Conservation (phyloP, 2,113 vertebrate genomes). For the Columba janthina region DNA sequence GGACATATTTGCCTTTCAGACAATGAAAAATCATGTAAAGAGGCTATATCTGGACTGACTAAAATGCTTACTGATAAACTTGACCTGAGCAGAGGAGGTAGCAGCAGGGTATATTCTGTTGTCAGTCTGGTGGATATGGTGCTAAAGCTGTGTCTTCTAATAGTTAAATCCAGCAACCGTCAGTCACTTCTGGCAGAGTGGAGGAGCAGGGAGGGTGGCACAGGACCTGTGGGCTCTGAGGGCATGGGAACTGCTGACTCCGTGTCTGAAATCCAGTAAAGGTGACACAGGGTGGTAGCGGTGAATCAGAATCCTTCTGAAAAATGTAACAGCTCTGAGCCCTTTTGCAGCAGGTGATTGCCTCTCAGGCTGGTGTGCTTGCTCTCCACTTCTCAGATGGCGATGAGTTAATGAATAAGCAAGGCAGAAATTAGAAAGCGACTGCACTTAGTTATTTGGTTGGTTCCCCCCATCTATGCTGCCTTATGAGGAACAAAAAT, state of each 20-base stretch:
- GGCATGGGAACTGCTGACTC: slow-evolving; percentile 24
- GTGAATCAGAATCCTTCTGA: slow-evolving; percentile 46
- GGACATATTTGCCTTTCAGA: not conserved
- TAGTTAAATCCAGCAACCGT: slow-evolving; percentile 62
- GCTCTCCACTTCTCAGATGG: slow-evolving; percentile 53
- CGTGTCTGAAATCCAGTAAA: not conserved
- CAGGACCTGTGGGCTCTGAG: not conserved
- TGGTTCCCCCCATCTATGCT: not conserved
- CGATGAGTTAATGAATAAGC: slow-evolving; percentile 52
- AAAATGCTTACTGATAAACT: slow-evolving; percentile 27
- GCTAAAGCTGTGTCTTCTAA: slow-evolving; percentile 64
- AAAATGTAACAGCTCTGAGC: slow-evolving; percentile 56
- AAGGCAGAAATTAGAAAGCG: not conserved
- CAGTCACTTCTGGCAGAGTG: slow-evolving; percentile 40
- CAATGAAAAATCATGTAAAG: not conserved
- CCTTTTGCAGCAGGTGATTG: slow-evolving; percentile 56
- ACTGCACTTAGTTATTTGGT: not conserved
- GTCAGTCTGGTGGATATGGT: slow-evolving; percentile 58
- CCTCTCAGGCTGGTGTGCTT: slow-evolving; percentile 59
- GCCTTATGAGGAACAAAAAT: not conserved
- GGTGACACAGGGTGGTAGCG: slow-evolving; percentile 43
- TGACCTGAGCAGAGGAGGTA: not conserved
- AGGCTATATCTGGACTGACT: slow-evolving; percentile 10
- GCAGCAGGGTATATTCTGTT: not conserved
- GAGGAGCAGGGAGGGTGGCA: not conserved